Conservation (phyloP, 64 coral and sea anemone species). For the Stichodactyla mertensii region DNA sequence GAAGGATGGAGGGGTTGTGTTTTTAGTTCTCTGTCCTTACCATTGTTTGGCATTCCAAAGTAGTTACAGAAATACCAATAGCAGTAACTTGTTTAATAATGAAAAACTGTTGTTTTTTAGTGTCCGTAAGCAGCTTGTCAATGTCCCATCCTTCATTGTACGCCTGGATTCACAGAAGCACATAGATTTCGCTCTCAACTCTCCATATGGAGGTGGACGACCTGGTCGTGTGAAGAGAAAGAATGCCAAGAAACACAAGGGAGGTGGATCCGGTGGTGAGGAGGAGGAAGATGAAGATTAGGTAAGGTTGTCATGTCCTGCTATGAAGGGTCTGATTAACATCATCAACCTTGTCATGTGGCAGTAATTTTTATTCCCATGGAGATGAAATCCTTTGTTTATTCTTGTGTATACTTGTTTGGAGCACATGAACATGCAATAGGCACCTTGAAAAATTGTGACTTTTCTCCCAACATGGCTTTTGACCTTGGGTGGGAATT, state of each 20-base stretch:
- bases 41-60: no score
- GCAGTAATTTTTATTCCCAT: no score
- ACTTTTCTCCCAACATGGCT: no score
- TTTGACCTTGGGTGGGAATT: no score
- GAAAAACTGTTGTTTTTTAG: slow-evolving; percentile 31
- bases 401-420: no score
- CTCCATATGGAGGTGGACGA: slow-evolving; percentile 93
- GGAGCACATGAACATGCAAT: no score
- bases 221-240: slow-evolving; percentile 99
- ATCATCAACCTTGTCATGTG: no score
- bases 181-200: slow-evolving; percentile 99
- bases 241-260: slow-evolving; percentile 80
- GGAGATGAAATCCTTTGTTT: no score
- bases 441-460: no score
- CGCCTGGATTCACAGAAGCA: slow-evolving; percentile 98
- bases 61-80: background rate
- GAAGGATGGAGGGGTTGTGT: no score
- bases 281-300: slow-evolving; percentile 99
- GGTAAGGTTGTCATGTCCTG: slow-evolving; percentile 31
- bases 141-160: slow-evolving; percentile 98
- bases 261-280: slow-evolving; percentile 69
- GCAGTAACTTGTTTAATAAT: background rate
- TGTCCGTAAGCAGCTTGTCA: slow-evolving; percentile 97
- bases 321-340: background rate
- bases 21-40: no score